Percentiles rank a stretch among this genome's conserved stretches.
These are phyloP conservation scores for Erynnis tages DNA, from an alignment of 2,888 invertebrate genomes.

Conservation along the genomic window DNA sequence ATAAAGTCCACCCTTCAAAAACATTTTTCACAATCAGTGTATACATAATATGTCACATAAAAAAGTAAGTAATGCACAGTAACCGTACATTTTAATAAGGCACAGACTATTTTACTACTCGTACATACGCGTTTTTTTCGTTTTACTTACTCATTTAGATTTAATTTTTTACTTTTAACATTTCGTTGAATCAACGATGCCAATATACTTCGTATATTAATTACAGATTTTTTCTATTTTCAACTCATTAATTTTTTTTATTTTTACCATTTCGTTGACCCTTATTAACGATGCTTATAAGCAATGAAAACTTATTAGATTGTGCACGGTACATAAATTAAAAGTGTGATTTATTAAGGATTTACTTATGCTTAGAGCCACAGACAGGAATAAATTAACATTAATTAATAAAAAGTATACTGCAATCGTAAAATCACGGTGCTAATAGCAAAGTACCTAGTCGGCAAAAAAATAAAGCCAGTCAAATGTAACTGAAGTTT, in stretches of 20 bases:
- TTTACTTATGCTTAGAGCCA: conserved; percentile 12
- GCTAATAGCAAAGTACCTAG: no score
- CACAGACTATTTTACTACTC: conserved; percentile 6
- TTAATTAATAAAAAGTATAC: conserved; percentile 1
- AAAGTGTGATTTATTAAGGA: conserved; percentile 18
- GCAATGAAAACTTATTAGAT: conserved; percentile 10
- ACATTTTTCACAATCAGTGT: no score
- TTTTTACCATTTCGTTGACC: conserved; percentile 12
- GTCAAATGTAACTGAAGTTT: no score
- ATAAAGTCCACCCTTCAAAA: no score
- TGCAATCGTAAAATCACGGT: conserved; percentile 25
- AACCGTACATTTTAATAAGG: conserved; percentile 20
- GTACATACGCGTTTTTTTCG: no score
- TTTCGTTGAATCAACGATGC: no score
- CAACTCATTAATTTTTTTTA: neutral
- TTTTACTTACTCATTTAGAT: no score
- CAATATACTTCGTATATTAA: conserved; percentile 5
- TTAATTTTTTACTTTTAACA: no score
- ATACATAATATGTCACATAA: no score
- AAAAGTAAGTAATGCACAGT: no score
- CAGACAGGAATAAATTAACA: conserved; percentile 13
- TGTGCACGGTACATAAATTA: conserved; percentile 21
- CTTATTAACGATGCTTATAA: conserved; percentile 24
- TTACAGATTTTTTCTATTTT: neutral
- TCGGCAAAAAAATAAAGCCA: no score